phyloP scores from a whole-genome alignment of 2,888 invertebrate genomes.

The Eretmocerus hayati region DNA sequence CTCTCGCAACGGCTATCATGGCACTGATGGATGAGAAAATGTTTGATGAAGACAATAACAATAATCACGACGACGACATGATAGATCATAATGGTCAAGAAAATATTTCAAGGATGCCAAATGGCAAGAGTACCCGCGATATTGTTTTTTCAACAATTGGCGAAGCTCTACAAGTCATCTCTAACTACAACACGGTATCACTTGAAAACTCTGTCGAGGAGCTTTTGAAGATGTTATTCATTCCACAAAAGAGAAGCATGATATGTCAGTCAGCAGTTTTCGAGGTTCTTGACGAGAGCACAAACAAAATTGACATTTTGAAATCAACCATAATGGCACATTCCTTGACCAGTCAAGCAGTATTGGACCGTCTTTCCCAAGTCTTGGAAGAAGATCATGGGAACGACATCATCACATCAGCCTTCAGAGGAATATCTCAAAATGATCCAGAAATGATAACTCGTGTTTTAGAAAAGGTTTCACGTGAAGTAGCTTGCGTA shows the following conservation, averaged over 20 bases:
- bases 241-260: constrained; percentile 35
- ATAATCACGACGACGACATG: constrained; percentile 5
- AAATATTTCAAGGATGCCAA: constrained; percentile 18
- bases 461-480: constrained; percentile 56
- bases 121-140: constrained; percentile 29
- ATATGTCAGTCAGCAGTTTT: constrained; percentile 35
- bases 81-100: neutral
- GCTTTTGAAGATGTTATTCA: constrained; percentile 34
- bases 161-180: constrained; percentile 38
- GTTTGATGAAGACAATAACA: constrained; percentile 9
- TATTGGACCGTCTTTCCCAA: constrained; percentile 58
- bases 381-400: constrained; percentile 53
- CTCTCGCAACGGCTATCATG: constrained; percentile 36
- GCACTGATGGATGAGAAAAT: constrained; percentile 27
- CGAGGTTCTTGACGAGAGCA: constrained; percentile 33
- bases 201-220: constrained; percentile 36
- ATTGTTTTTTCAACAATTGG: constrained; percentile 38
- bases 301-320: constrained; percentile 58
- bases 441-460: constrained; percentile 56
- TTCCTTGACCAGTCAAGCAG: constrained; percentile 51
- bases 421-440: constrained; percentile 60
- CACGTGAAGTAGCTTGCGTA: constrained; percentile 54
- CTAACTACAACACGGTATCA: constrained; percentile 27
- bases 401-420: constrained; percentile 55
- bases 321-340: constrained; percentile 53